These are phyloP conservation scores for Rana temporaria DNA, from an alignment of 2,113 vertebrate species.

Conservation along the genomic window DNA sequence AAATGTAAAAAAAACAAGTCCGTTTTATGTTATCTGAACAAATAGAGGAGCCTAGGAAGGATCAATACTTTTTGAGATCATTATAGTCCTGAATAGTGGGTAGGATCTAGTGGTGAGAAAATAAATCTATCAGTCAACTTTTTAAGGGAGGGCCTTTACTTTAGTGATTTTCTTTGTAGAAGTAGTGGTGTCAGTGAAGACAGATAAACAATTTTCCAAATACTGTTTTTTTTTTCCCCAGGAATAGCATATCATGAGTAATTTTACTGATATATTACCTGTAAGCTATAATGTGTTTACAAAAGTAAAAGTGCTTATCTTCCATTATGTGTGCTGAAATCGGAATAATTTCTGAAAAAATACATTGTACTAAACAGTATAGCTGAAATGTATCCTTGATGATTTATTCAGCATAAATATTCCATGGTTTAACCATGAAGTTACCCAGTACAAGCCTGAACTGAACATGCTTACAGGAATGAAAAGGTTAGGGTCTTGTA, in stretches of 20 bases:
- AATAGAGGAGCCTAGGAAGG: too few relatives aligned
- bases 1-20: too few relatives aligned
- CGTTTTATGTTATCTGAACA: too few relatives aligned
- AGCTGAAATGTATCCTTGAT: neutral
- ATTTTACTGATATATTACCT: slow-evolving; percentile 25
- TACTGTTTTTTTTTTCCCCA: neutral
- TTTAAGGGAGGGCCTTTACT: too few relatives aligned
- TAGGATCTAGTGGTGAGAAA: too few relatives aligned
- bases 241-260: neutral
- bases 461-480: neutral
- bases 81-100: too few relatives aligned
- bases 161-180: too few relatives aligned
- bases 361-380: neutral
- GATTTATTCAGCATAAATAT: too few relatives aligned
- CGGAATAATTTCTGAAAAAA: neutral
- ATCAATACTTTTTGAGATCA: too few relatives aligned
- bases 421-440: too few relatives aligned
- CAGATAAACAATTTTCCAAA: slow-evolving; percentile 14
- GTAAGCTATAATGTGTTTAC: slow-evolving; percentile 26
- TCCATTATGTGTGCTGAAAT: neutral
- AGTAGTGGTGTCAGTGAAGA: neutral
- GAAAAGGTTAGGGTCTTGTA: neutral
- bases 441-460: neutral
- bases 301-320: slow-evolving; percentile 2
- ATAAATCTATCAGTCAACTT: too few relatives aligned